Evolutionary conservation across 2,888 invertebrate species (phyloP).

Genomic region (Macrosoma leucophasiata): DNA sequence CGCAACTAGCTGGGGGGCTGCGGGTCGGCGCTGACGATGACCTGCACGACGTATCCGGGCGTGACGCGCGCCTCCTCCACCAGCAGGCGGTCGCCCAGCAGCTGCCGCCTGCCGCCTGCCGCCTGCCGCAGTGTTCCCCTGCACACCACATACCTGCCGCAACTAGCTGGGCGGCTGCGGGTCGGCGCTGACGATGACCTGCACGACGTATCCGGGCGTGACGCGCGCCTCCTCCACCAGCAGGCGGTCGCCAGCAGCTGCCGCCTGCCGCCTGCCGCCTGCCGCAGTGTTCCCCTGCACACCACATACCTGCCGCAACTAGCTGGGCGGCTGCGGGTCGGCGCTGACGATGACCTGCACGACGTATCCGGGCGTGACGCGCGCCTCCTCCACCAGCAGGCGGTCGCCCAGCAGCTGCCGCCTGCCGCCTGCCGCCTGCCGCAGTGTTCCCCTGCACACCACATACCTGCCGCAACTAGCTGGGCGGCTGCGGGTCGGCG

Average conservation of each 20-base stretch:
- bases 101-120: too few relatives aligned
- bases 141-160: too few relatives aligned
- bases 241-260: constrained; percentile 92
- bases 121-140: too few relatives aligned
- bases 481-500: constrained; percentile 76
- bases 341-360: constrained; percentile 90
- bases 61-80: constrained; percentile 94
- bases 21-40: constrained; percentile 85
- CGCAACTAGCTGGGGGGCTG: constrained; percentile 68
- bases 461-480: too few relatives aligned
- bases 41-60: constrained; percentile 92
- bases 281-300: too few relatives aligned
- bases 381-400: constrained; percentile 91
- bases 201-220: constrained; percentile 92
- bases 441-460: too few relatives aligned
- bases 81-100: constrained; percentile 91
- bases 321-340: constrained; percentile 74
- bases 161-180: constrained; percentile 69
- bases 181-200: constrained; percentile 87
- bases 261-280: constrained; percentile 94
- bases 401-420: constrained; percentile 93
- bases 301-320: too few relatives aligned
- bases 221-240: constrained; percentile 93
- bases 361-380: constrained; percentile 92
- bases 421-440: too few relatives aligned